Conservation (phyloP, 2,797 vertebrate species). For the Sebastes trivittatus region DNA sequence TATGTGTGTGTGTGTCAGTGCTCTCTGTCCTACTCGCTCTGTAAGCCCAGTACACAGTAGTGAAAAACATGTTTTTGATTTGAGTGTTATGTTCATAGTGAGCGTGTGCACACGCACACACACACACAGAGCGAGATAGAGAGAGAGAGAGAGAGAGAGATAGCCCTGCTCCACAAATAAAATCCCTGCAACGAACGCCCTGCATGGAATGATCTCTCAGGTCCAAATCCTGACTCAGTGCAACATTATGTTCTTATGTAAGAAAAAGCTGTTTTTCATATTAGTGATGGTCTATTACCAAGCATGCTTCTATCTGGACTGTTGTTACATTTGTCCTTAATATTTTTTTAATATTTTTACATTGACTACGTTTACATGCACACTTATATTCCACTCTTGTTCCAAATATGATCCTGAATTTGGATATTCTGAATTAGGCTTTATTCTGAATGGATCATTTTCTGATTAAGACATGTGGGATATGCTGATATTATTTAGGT, state of each 20-base stretch:
- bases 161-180: constrained; percentile 19
- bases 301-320: neutral
- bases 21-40: constrained; percentile 18
- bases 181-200: neutral
- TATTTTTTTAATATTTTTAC: neutral
- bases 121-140: neutral
- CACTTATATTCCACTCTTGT: neutral
- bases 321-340: neutral
- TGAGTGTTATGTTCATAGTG: constrained; percentile 30
- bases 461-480: no score
- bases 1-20: neutral
- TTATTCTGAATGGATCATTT: no score
- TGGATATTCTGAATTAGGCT: no score
- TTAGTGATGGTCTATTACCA: neutral
- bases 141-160: neutral
- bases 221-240: constrained; percentile 21
- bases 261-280: neutral
- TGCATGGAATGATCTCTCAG: constrained; percentile 13
- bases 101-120: constrained; percentile 3
- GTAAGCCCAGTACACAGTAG: constrained; percentile 30
- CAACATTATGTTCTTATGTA: neutral
- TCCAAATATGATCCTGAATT: no score
- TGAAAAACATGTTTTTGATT: constrained; percentile 74
- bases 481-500: no score
- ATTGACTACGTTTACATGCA: neutral